Evolutionary conservation across 2,888 invertebrate genomes (phyloP).

Genomic region (Sphaerolaimus hirsutus): DNA sequence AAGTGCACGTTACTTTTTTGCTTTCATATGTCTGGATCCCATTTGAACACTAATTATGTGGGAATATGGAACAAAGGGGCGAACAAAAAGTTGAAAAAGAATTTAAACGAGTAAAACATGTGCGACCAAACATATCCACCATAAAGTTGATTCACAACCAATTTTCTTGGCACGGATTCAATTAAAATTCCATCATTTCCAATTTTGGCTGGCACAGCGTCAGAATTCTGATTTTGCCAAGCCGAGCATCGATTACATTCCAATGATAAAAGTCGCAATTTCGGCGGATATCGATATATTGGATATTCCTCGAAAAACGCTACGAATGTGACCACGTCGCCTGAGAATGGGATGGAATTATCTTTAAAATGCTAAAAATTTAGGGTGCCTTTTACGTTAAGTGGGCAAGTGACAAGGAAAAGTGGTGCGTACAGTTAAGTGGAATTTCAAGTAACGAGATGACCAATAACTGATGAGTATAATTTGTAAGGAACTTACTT

Average conservation of each 20-base stretch:
- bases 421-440: too few relatives aligned
- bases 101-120: constrained; percentile 16
- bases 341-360: too few relatives aligned
- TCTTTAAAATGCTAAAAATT: too few relatives aligned
- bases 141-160: neutral
- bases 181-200: neutral
- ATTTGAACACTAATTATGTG: too few relatives aligned
- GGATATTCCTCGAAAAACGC: constrained; percentile 18
- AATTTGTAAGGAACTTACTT: too few relatives aligned
- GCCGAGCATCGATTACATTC: constrained; percentile 11
- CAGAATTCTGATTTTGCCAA: neutral
- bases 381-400: too few relatives aligned
- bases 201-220: neutral
- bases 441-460: too few relatives aligned
- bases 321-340: constrained; percentile 17
- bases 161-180: neutral
- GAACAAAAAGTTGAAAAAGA: constrained; percentile 18
- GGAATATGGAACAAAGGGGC: constrained; percentile 17
- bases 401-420: too few relatives aligned
- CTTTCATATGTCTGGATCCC: too few relatives aligned
- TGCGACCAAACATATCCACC: constrained; percentile 10
- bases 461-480: too few relatives aligned
- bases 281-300: constrained; percentile 14
- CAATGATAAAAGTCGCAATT: constrained; percentile 13
- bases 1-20: too few relatives aligned